Conservation (phyloP, 2,888 invertebrate genomes). For the Deilephila porcellus region DNA sequence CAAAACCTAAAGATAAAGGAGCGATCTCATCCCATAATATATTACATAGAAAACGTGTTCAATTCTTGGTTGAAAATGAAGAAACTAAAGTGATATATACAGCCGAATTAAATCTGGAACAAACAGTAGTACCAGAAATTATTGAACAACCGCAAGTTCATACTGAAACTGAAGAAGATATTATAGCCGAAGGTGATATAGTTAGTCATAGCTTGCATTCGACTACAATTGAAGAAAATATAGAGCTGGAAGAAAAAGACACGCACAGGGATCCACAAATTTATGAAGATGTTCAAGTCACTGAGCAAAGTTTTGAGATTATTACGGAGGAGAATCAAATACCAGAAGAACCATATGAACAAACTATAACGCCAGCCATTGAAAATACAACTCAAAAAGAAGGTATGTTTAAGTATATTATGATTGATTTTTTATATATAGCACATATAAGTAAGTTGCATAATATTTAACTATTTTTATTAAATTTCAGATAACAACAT, state of each 20-base stretch:
- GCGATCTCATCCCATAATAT: conserved; percentile 61
- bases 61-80: conserved; percentile 88
- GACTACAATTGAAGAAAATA: conserved; percentile 48
- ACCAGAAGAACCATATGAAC: conserved; percentile 36
- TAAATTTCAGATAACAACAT: conserved; percentile 74
- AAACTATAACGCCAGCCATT: conserved; percentile 32
- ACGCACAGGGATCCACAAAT: conserved; percentile 42
- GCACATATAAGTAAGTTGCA: not conserved
- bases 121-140: conserved; percentile 56
- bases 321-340: conserved; percentile 35
- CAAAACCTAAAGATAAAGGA: conserved; percentile 79
- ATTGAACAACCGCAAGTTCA: conserved; percentile 44
- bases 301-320: conserved; percentile 31
- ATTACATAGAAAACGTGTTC: conserved; percentile 87
- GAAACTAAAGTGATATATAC: conserved; percentile 80
- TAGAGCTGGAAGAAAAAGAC: conserved; percentile 56
- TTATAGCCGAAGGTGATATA: conserved; percentile 70
- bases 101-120: conserved; percentile 77
- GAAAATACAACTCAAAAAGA: conserved; percentile 43
- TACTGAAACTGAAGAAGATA: conserved; percentile 63
- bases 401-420: conserved; percentile 45
- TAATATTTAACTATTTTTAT: conserved; percentile 27
- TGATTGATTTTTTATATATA: too few relatives aligned
- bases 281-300: conserved; percentile 50
- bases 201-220: conserved; percentile 69